Base-by-base conservation (phyloP, 1,140 invertebrate genomes). In the fruit fly (Drosophila melanogaster) region DNA sequence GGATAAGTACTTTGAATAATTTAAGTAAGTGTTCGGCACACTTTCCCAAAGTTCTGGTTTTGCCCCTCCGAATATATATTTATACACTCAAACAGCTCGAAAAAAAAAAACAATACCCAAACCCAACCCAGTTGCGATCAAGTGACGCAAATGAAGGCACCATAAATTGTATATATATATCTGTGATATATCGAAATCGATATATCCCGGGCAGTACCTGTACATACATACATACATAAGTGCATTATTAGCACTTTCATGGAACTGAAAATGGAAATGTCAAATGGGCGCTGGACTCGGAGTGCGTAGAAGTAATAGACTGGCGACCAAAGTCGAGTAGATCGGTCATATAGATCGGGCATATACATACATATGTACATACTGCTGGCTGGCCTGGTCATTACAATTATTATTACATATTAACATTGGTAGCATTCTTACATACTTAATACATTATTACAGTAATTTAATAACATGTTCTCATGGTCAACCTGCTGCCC, bases 381-480 rank as follows among this genome's bases (percentile, higher is more conserved):
- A 14, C 11, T 14, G 62, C 70, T 58, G 71, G 12, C 64, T 67
- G 81, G 59, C 79, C 66, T 67, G 81, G 59, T 74, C 66, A 87
- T 84, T 84, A 90, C 84, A 89, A 84, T 89, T 90, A 89, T 89
- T 89, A 89, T 77, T 87, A 81, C 77, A 81, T 87, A 80, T 83
- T 90, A 91, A 86, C 90, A 91, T 91, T 91, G 83, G 76, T 91
- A 77, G 77, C 90, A 91, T 91, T 91, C 90, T 91, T 91, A 91
- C 80, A 90, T 90, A 90, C 79, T 79, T 90, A 85, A 85, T 90
- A 87, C 85, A 90, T 79, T 90, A 85, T 89, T 89, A 89, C 69
- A 83, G 90, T 90, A 90, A 86, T 91, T 91, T 91, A 87, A 91
- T 91, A 91, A 91, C 90, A 91, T 91, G 90, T 91, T 91, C 90